phyloP scores from a whole-genome alignment of 2,797 vertebrate species.

The Gallirallus australis region DNA sequence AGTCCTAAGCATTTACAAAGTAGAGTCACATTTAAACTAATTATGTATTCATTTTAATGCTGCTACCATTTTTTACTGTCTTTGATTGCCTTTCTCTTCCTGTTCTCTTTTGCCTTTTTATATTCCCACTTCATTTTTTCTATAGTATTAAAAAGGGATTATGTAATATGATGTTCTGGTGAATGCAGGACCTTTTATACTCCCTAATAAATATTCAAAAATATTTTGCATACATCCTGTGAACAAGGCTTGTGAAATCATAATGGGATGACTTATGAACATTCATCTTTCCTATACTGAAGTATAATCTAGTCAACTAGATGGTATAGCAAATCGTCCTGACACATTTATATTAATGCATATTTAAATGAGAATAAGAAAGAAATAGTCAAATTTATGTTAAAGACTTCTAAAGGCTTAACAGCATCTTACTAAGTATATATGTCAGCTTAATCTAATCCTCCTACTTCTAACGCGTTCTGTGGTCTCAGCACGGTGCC shows the following conservation, averaged over 20 bases:
- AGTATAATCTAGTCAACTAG: conserved; percentile 58
- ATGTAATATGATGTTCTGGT: conserved; percentile 33
- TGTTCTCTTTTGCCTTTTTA: conserved; percentile 32
- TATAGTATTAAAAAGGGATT: conserved; percentile 33
- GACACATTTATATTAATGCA: conserved; percentile 67
- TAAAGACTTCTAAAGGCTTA: conserved; percentile 72
- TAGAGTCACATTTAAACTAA: neutral
- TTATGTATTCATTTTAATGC: conserved; percentile 17
- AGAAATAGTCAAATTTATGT: conserved; percentile 76
- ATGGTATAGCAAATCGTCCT: conserved; percentile 61
- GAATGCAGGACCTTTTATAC: conserved; percentile 30
- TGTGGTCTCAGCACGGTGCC: conserved; percentile 60
- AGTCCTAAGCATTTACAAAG: neutral
- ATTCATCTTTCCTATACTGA: conserved; percentile 42
- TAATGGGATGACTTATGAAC: conserved; percentile 59
- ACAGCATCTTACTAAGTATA: conserved; percentile 70
- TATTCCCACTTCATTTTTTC: neutral
- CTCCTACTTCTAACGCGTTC: conserved; percentile 49
- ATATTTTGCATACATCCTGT: conserved; percentile 59
- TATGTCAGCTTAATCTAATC: conserved; percentile 76
- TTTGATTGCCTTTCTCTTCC: neutral
- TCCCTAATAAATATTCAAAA: conserved; percentile 67
- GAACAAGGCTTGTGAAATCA: conserved; percentile 62
- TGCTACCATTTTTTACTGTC: neutral
- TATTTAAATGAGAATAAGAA: conserved; percentile 69